Conservation (phyloP, 2,797 vertebrate genomes). For the Smutsia gigantea region DNA sequence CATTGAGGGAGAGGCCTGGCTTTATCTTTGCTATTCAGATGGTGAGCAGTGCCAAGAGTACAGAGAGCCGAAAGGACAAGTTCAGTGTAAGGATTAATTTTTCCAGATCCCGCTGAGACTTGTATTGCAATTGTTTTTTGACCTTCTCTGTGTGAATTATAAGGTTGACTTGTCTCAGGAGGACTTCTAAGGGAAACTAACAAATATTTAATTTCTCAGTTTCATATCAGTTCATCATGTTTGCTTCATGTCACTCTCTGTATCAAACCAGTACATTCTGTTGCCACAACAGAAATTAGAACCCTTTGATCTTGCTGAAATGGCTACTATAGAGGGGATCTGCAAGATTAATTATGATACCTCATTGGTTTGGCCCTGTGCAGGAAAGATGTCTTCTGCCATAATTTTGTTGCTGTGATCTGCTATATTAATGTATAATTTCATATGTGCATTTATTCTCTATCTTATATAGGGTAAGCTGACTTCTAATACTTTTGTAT, state of each 20-base stretch:
- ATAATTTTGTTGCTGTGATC: not conserved
- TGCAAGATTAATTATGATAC: not conserved
- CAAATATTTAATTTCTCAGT: conserved; percentile 66
- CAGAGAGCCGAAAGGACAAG: conserved; percentile 18
- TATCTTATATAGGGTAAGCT: not conserved
- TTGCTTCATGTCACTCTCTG: conserved; percentile 5
- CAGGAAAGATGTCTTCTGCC: not conserved
- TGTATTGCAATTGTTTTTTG: conserved; percentile 76
- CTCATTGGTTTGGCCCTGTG: not conserved
- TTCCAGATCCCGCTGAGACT: conserved; percentile 56
- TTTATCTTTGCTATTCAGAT: conserved; percentile 65
- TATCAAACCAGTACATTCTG: not conserved
- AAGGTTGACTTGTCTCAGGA: conserved; percentile 64
- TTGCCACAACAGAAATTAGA: conserved; percentile 53
- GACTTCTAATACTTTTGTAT: not conserved
- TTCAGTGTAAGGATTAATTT: conserved; percentile 72
- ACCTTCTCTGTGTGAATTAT: conserved; percentile 70
- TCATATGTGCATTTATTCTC: not conserved
- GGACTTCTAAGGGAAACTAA: conserved; percentile 65
- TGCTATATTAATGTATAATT: not conserved
- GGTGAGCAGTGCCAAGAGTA: conserved; percentile 39
- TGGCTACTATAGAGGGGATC: not conserved
- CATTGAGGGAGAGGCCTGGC: conserved; percentile 54
- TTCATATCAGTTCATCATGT: conserved; percentile 35
- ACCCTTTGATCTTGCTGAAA: conserved; percentile 29